Evolutionary conservation across 2,888 invertebrate genomes (phyloP), one percentile per base, ranked within the genome.

Genomic region (Drosophila emarginata): DNA sequence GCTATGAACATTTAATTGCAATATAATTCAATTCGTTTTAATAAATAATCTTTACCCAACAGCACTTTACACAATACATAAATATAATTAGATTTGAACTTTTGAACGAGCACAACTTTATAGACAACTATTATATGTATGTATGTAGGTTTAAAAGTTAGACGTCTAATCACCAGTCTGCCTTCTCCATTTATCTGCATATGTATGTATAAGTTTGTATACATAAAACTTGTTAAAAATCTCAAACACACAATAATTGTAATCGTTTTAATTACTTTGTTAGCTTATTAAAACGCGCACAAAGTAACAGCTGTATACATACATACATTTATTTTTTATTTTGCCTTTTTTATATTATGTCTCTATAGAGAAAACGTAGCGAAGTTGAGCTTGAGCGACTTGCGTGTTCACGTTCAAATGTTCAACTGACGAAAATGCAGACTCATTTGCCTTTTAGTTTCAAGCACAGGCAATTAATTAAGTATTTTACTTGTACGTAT

Each of bases 331-430:
- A 23, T 62, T n/a, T n/a, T n/a, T n/a, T n/a, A n/a, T n/a, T n/a
- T n/a, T n/a, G n/a, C n/a, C n/a, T 62, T 70, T 50, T 15, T 39
- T 32, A 28, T 56, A 63, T 57, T 64, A 52, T 63, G 62, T 40
- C 40, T 56, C 21, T 11, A 4, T 40, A 14, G 54, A 9, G 14
- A 6, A 59, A 58, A 15, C 45, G 45, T 26, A 56, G 32, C 36
- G 26, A 62, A 66, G 67, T 74, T 67, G 32, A 66, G 69, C 51
- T 59, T 52, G 61, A 53, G 51, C 75, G 64, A 67, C 87, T 84
- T 78, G 89, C 82, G 85, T 87, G 87, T 77, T 72, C 67, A 40
- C 76, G 87, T 76, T 66, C 78, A 73, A 85, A 72, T 63, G 74
- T 78, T 62, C 84, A 78, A 83, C 83, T 88, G 83, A 64, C 78